Base-by-base conservation (phyloP, 2,113 vertebrate genomes). In the Hipposideros armiger region DNA sequence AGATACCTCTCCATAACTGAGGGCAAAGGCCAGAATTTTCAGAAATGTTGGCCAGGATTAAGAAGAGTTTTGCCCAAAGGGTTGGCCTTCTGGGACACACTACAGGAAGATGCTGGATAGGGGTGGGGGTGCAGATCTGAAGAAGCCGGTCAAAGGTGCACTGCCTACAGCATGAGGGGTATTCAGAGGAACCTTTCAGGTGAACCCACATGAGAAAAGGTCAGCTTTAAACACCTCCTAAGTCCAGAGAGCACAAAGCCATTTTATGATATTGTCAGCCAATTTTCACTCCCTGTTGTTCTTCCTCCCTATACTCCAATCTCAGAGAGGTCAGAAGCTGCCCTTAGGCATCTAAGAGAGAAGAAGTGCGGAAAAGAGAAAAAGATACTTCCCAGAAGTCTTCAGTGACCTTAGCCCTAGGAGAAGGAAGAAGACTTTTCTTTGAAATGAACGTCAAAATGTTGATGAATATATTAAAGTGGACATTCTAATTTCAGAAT, bases 81-180 rank as follows among this genome's bases (percentile, higher is more conserved):
- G 52, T 24, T 30, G 45, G 11, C 74, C 52, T 66, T 36, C 64
- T 67, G 17, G 9, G 47, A 40, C 42, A 1, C 19, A 26, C 11
- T 17, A 45, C 1, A 22, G 70, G 40, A 84, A 80, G 70, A 52
- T 15, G 22, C 20, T 32, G 3, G 20, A 4, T 56, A 2, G 3
- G 62, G 11, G 0, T 28, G 5, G 11, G 4, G 2, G 19, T 22
- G 8, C 11, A 15, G 40, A 19, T 10, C 17, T 36, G 30, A 80
- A 81, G 47, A 60, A 40, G 7, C 5, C 54, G 24, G 28, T 45
- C n/a, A 32, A 36, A 42, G 62, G 40, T 72, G 11, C 70, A 0
- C 5, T 11, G 10, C 3, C 40, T 58, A n/a, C 32, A 66, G 47
- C 15, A 3, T 1, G 1, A 40, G 7, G 11, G 22, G 26, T 5